These are phyloP conservation scores for Papilio xuthus DNA, from an alignment of 1,140 invertebrate species.

Conservation along the genomic window DNA sequence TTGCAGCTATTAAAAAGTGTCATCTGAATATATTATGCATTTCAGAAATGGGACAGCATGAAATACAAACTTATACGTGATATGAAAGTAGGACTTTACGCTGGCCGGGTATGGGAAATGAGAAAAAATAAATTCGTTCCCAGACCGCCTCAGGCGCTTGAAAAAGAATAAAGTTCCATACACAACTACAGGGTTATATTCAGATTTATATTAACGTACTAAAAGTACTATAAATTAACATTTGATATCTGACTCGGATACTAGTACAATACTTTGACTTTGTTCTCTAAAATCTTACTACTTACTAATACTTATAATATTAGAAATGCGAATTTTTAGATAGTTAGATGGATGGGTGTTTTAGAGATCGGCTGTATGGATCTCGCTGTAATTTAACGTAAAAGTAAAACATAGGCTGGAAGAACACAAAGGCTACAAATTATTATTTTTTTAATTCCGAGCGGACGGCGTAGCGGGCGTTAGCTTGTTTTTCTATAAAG, in stretches of 20 bases:
- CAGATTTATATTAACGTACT: neutral
- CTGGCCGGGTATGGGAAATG: constrained; percentile 19
- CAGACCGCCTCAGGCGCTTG: neutral
- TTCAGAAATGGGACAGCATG: constrained; percentile 3
- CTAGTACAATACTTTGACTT: too few species aligned
- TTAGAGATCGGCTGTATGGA: too few species aligned
- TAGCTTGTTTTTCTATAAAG: too few species aligned
- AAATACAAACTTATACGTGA: constrained; percentile 3
- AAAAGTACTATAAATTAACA: neutral
- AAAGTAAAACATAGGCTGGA: too few species aligned
- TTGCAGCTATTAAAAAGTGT: neutral
- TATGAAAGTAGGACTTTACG: constrained; percentile 3
- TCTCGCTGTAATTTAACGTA: too few species aligned
- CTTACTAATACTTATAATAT: too few species aligned
- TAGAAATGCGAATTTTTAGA: too few species aligned
- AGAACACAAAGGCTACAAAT: too few species aligned
- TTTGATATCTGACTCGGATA: neutral
- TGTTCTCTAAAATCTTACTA: too few species aligned
- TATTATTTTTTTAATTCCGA: too few species aligned
- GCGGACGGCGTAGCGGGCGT: too few species aligned
- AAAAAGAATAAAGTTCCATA: constrained; percentile 7
- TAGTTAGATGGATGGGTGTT: too few species aligned
- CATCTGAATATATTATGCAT: constrained; percentile 13
- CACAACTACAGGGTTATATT: neutral
- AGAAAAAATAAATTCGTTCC: constrained; percentile 27